Conservation (phyloP, 2,797 vertebrate genomes). For the Amazona ochrocephala region DNA sequence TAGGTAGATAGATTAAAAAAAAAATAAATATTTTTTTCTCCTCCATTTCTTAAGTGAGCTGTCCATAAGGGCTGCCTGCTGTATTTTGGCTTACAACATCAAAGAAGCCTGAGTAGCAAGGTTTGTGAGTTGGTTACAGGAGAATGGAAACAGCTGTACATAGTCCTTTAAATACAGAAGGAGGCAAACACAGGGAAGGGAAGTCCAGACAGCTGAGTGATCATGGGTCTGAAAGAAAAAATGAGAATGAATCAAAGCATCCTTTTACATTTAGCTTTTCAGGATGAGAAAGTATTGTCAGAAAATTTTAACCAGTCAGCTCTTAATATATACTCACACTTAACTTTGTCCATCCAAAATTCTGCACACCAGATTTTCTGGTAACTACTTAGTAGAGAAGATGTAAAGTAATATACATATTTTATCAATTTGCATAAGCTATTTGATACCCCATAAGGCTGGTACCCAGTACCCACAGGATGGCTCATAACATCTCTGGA, state of each 20-base stretch:
- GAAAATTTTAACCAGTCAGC: background rate
- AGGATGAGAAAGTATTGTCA: background rate
- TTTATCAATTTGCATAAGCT: background rate
- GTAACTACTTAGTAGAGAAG: background rate
- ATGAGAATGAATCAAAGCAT: background rate
- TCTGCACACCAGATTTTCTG: background rate
- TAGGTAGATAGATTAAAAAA: background rate
- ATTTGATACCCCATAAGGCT: background rate
- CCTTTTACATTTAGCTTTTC: background rate
- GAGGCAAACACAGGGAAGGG: background rate
- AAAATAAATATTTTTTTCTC: background rate
- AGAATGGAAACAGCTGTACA: background rate
- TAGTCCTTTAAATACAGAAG: background rate
- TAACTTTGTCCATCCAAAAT: background rate
- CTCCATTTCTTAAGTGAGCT: background rate
- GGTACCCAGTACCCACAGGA: background rate
- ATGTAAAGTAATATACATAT: background rate
- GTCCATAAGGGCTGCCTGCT: background rate
- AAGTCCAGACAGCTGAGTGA: background rate
- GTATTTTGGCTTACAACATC: background rate
- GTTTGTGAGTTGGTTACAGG: background rate
- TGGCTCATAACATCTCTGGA: background rate
- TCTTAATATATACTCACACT: background rate
- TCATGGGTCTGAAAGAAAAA: background rate
- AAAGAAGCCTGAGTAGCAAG: background rate